phyloP scores from a whole-genome alignment of 2,113 vertebrate genomes.

The Mus pahari region DNA sequence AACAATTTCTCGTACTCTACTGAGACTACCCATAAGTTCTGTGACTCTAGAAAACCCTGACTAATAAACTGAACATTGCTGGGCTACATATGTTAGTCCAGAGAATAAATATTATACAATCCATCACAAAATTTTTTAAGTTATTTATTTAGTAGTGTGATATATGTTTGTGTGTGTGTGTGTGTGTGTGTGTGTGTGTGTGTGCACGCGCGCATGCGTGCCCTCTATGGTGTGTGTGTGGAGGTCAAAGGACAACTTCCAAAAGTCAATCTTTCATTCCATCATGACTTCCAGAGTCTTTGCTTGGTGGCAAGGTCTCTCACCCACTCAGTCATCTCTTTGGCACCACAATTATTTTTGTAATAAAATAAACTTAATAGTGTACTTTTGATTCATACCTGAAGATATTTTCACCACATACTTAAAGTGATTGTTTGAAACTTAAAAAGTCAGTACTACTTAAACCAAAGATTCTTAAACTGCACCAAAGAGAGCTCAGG shows the following conservation, averaged over 20 bases:
- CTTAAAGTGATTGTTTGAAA: neutral
- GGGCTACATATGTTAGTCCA: neutral
- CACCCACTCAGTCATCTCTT: neutral
- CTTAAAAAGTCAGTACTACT: neutral
- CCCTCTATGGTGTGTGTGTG: neutral
- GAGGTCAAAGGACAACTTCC: neutral
- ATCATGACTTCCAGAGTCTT: neutral
- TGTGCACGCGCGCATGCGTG: accelerated
- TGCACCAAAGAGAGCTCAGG: neutral
- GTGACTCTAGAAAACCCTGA: no score
- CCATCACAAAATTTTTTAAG: neutral
- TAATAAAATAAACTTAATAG: neutral
- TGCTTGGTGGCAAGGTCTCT: neutral
- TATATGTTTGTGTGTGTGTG: neutral
- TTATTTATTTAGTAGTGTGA: neutral
- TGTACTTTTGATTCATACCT: neutral
- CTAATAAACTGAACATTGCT: neutral
- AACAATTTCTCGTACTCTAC: no score
- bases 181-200: neutral
- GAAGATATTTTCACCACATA: neutral
- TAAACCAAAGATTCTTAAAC: neutral
- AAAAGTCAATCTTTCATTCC: neutral
- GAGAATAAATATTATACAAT: neutral
- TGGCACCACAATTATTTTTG: neutral
- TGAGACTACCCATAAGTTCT: no score